Evolutionary conservation across 2,888 invertebrate species (phyloP), one percentile per base, ranked within the genome.

Genomic region (Argyresthia goedartella): DNA sequence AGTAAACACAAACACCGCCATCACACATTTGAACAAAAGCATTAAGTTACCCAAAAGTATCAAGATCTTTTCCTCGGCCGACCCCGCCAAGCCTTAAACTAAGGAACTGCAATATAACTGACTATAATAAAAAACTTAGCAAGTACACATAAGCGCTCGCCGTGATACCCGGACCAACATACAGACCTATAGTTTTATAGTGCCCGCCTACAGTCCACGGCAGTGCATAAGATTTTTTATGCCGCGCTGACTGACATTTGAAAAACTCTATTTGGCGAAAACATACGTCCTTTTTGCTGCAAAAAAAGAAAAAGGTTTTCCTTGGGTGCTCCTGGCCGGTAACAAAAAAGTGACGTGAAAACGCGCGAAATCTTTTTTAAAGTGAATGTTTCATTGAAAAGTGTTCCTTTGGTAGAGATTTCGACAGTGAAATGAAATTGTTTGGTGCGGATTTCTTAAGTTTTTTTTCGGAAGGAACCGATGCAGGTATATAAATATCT

Each of bases 41-140:
- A 39, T 9, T 11, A 3, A 39, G 3, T 8, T 3, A 9, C 8
- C 44, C 48, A 51, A 49, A 58, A 76, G 69, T 69, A 81, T 71
- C 84, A 84, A 82, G 75, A 73, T 60, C 57, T 56, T 57, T 70
- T 57, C 55, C 56, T 56, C 61, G 54, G 53, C 54, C 59, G 57
- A 58, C 56, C 55, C 61, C 63, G 59, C 63, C 68, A 61, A 69
- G 71, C 63, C 69, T 78, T 76, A 72, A 78, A 79, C 74, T 73
- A 74, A 76, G 74, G 77, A 78, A 81, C 80, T 71, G 76, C 74
- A 74, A 74, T 80, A 79, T 74, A 81, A 76, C 75, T 64, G 75
- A 73, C 69, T 81, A 84, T 84, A 85, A 84, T 86, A 86, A 86
- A 86, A 85, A 85, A 84, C 73, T 82, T 79, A 75, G 81, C 77